phyloP scores from a whole-genome alignment of 2,113 vertebrate species.

The Bubo bubo region DNA sequence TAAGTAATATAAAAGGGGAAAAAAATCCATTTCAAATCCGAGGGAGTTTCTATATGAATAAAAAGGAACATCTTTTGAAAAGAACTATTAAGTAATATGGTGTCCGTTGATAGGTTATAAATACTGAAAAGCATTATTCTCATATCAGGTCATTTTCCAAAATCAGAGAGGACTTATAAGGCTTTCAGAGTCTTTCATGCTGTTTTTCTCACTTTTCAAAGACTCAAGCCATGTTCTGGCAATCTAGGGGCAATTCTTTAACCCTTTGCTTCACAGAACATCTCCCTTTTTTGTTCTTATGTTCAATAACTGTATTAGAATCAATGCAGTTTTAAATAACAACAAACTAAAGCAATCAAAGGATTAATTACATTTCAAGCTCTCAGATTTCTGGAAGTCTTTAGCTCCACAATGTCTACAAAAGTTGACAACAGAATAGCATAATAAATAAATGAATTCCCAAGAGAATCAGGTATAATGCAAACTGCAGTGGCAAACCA shows the following conservation, averaged over 20 bases:
- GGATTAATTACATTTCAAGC: background rate
- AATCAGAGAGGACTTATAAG: background rate
- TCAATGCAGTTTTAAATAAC: background rate
- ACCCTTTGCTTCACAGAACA: background rate
- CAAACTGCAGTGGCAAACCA: background rate
- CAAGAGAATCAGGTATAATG: background rate
- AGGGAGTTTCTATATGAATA: background rate
- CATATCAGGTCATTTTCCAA: background rate
- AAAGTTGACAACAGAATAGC: background rate
- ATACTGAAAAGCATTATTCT: conserved; percentile 16
- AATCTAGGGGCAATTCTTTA: background rate
- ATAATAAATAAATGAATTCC: background rate
- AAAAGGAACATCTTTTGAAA: conserved; percentile 16
- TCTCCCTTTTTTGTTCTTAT: background rate
- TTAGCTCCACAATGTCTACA: background rate
- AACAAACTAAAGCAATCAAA: background rate
- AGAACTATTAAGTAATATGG: background rate
- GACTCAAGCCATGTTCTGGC: background rate
- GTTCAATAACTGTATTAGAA: background rate
- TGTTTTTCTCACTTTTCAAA: background rate
- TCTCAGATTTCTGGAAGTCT: background rate
- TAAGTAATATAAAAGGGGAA: background rate
- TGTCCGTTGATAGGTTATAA: conserved; percentile 24
- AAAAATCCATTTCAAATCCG: conserved; percentile 24
- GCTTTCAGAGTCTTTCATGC: background rate